These are phyloP conservation scores for Drosophila sturtevanti DNA, from an alignment of 1,140 invertebrate species.

Conservation along the genomic window DNA sequence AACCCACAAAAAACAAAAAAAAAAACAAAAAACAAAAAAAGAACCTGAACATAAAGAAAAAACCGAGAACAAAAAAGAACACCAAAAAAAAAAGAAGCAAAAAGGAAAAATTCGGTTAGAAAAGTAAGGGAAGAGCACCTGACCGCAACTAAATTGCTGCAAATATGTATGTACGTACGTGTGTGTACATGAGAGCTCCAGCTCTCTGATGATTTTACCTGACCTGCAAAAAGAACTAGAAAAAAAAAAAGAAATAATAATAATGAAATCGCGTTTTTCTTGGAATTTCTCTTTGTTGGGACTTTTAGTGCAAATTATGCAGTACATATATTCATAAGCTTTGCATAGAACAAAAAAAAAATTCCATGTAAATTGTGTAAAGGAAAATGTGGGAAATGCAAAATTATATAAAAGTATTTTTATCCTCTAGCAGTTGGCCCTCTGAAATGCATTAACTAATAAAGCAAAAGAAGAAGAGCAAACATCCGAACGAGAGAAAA, in stretches of 20 bases:
- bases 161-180: background rate
- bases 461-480: slow-evolving; percentile 13
- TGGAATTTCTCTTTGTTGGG: background rate
- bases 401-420: background rate
- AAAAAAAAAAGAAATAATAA: too few species aligned
- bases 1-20: background rate
- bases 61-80: background rate
- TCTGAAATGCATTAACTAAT: background rate
- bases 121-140: too few species aligned
- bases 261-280: background rate
- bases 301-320: background rate
- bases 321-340: background rate
- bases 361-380: background rate
- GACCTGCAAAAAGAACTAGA: background rate
- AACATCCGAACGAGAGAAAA: background rate
- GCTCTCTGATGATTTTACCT: slow-evolving; percentile 2
- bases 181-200: too few species aligned
- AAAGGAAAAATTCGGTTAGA: background rate
- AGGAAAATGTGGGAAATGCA: background rate
- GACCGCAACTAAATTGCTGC: slow-evolving; percentile 12
- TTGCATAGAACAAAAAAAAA: background rate
- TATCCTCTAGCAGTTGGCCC: background rate
- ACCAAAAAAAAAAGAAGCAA: background rate
- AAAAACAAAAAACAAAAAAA: background rate
- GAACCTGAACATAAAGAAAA: too few species aligned